Evolutionary conservation across 2,113 vertebrate genomes (phyloP), one percentile per base, ranked within the genome.

Genomic region (Aplodontia rufa): DNA sequence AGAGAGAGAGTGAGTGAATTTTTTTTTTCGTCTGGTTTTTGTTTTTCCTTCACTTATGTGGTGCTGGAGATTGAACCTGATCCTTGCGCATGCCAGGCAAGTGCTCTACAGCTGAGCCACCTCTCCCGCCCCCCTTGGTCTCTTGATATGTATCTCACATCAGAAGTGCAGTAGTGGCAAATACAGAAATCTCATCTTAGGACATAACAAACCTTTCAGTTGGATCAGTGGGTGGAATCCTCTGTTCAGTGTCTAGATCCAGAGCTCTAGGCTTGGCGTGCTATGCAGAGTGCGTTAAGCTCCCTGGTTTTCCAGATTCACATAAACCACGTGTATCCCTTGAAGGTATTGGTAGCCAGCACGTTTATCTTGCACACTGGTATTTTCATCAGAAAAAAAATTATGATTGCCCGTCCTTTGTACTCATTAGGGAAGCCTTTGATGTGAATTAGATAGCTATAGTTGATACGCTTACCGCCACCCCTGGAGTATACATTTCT

Each of bases 301-400:
- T 87, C 49, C 47, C 81, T 86, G 19, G 30, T 40, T 66, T 85
- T 45, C 40, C 37, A 53, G 45, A 47, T 62, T 69, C 64, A 69
- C 71, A 51, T 1, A 90, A 86, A 6, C 64, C 19, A 26, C 28
- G 24, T 17, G 14, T 53, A 51, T 17, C 1, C 24, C 40, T 58
- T 45, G 40, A 35, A 45, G 74, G 0, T 83, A 37, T 24, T 45
- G 80, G 37, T 28, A 91, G 49, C 47, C 35, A 74, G 19, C 7
- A 64, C 20, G 4, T 83, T 0, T n/a, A 32, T 82, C 30, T 24
- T 89, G 26, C 93, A 69, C 13, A 20, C 60, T 80, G 3, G 80
- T 94, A n/a, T 12, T 97, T 78, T 93, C 42, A 49, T 71, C 35
- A 71, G 47, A 66, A 81, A 94, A 94, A 94, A 35, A 42, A n/a